phyloP scores from a whole-genome alignment of 2,888 invertebrate genomes.

The Leucophora obtusa region DNA sequence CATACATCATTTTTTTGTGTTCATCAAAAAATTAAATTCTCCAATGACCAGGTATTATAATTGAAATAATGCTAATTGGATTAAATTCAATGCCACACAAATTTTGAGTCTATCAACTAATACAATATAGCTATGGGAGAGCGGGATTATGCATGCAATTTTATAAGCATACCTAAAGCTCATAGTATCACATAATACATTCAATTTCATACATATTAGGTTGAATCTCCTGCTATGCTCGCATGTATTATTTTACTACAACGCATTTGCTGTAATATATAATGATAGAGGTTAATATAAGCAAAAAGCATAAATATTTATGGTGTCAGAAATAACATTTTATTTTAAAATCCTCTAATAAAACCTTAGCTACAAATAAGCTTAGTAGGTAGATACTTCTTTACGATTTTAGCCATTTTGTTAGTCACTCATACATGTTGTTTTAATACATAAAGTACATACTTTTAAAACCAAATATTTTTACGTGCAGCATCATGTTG shows the following conservation, averaged over 20 bases:
- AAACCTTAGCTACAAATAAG: slow-evolving; percentile 8
- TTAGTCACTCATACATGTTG: neutral
- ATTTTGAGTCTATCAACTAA: slow-evolving; percentile 1
- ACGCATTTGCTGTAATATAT: neutral
- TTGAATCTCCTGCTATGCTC: too few species aligned
- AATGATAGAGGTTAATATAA: slow-evolving; percentile 10
- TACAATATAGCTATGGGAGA: neutral
- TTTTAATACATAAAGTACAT: slow-evolving; percentile 1
- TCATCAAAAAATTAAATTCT: slow-evolving; percentile 55
- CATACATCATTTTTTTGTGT: slow-evolving; percentile 17
- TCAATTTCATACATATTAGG: too few species aligned
- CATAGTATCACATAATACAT: neutral
- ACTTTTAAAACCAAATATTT: slow-evolving; percentile 23
- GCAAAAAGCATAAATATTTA: slow-evolving; percentile 34
- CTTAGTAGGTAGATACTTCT: neutral
- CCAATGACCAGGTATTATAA: slow-evolving; percentile 58
- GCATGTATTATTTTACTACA: too few species aligned
- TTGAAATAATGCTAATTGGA: slow-evolving; percentile 64
- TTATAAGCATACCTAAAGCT: neutral
- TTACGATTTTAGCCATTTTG: slow-evolving; percentile 13
- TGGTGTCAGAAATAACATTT: slow-evolving; percentile 32
- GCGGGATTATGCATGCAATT: too few species aligned
- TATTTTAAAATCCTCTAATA: slow-evolving; percentile 25
- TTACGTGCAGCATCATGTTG: slow-evolving; percentile 47
- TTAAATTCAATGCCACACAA: slow-evolving; percentile 50